phyloP scores from a whole-genome alignment of 2,797 vertebrate genomes.

The Carduelis carduelis region DNA sequence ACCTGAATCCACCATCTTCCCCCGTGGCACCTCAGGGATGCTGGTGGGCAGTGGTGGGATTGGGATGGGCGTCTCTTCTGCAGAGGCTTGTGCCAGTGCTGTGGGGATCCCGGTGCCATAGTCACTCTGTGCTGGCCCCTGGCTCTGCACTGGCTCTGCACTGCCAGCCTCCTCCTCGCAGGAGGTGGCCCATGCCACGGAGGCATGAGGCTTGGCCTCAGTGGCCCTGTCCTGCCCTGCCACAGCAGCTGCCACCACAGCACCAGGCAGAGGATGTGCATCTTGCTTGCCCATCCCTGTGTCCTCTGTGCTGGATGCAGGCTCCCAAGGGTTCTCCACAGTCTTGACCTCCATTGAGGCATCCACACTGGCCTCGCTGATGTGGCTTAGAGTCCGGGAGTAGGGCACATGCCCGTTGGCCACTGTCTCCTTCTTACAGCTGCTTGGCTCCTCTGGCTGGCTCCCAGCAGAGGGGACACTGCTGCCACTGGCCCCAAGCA shows the following conservation, averaged over 20 bases:
- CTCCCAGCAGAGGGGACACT: fast-evolving
- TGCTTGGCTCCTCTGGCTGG: slow-evolving; percentile 9
- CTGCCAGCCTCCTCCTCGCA: neutral
- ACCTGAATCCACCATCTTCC: slow-evolving; percentile 71
- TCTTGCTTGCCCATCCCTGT: neutral
- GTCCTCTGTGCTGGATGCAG: neutral
- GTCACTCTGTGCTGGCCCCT: fast-evolving
- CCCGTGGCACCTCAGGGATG: neutral
- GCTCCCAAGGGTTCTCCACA: slow-evolving; percentile 23
- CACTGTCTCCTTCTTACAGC: slow-evolving; percentile 51
- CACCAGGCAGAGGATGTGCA: fast-evolving
- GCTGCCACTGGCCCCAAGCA: neutral
- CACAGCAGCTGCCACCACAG: neutral
- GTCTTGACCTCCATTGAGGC: slow-evolving; percentile 64
- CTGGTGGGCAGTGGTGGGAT: neutral
- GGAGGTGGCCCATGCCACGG: neutral
- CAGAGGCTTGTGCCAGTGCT: neutral
- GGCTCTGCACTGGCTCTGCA: neutral
- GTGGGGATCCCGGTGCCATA: fast-evolving
- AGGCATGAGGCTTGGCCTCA: neutral
- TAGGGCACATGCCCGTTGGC: slow-evolving; percentile 80
- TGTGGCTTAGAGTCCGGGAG: slow-evolving; percentile 91
- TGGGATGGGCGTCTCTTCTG: neutral
- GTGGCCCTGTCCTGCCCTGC: neutral
- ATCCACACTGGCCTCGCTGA: slow-evolving; percentile 89